Base-by-base conservation (phyloP, 2,888 invertebrate species). In the Idaea dimidiata region DNA sequence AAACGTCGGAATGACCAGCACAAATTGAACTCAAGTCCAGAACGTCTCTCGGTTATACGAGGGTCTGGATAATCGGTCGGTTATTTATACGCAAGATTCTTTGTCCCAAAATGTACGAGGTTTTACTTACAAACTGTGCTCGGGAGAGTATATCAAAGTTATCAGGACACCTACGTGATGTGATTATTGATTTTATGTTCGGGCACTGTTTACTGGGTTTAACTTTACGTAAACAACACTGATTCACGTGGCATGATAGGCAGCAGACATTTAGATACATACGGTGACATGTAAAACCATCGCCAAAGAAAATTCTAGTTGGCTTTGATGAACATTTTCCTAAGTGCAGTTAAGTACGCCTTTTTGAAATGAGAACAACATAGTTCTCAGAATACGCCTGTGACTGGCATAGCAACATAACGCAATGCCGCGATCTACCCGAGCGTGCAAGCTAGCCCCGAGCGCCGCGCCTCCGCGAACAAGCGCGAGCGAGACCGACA, bases 121-220 rank as follows among this genome's bases (percentile, higher is more conserved):
- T 73, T 76, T 73, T 74, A 75, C 74, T 78, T 73, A 72, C 66
- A 65, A 71, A 67, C 70, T 72, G 69, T 73, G 69, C 74, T 76
- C 71, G 71, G 71, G 74, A 74, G 72, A 72, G 72, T 73, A 72
- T 72, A 70, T 70, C 74, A 71, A 64, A 63, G 59, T 31, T 61
- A 55, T 62, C 63, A 66, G 64, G 62, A 57, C 60, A 62, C 54
- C 60, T 59, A 65, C 68, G 68, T 70, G 67, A 65, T 54, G 32
- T 10, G 65, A 65, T 43, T 67, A 43, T 59, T 62, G 69, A 70
- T 72, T 71, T 71, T 68, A 74, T 54, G 54, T 54, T 54, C 43
- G 54, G 0, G 7, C 54, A 7, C 54, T 16, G 17, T 17, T 54
- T 54, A 54, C 5, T 17, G 54, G 43, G 10, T 43, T 43, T 3